Percentiles rank a stretch among this genome's conserved stretches.
Evolutionary conservation across 2,888 invertebrate species (phyloP).

Genomic region (Zaprionus bogoriensis): DNA sequence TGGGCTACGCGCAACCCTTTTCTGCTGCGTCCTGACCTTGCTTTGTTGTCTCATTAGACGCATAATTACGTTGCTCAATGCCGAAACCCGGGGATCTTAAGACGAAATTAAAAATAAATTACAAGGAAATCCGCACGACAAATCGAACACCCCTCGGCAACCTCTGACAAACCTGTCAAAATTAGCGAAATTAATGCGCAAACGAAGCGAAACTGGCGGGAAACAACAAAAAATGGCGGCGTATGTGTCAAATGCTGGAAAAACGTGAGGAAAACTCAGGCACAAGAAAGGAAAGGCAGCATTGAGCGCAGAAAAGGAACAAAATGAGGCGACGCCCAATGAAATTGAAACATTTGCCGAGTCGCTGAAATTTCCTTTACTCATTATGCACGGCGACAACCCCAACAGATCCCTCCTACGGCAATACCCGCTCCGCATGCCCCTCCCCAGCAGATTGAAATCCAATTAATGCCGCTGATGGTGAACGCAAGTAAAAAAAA

Average conservation of each 20-base stretch:
- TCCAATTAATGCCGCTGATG: slow-evolving; percentile 72
- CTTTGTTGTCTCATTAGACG: slow-evolving; percentile 77
- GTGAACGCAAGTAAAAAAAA: slow-evolving; percentile 30
- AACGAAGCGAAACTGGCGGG: slow-evolving; percentile 61
- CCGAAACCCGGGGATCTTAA: slow-evolving; percentile 39
- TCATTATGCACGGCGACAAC: slow-evolving; percentile 65
- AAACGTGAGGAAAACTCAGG: slow-evolving; percentile 18
- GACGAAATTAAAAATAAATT: slow-evolving; percentile 72
- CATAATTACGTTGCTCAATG: slow-evolving; percentile 66
- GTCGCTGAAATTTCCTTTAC: slow-evolving; percentile 68
- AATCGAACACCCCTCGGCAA: slow-evolving; percentile 47
- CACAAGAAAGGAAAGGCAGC: slow-evolving; percentile 6
- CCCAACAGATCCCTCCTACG: slow-evolving; percentile 26
- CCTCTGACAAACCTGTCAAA: slow-evolving; percentile 59
- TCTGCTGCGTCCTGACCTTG: slow-evolving; percentile 34
- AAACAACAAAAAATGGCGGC: slow-evolving; percentile 50
- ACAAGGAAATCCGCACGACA: slow-evolving; percentile 60
- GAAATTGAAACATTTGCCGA: slow-evolving; percentile 72
- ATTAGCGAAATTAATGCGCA: slow-evolving; percentile 73
- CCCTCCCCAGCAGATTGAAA: slow-evolving; percentile 57
- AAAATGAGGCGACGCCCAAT: slow-evolving; percentile 27
- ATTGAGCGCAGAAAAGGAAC: neutral
- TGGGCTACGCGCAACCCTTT: slow-evolving; percentile 38
- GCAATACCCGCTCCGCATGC: neutral
- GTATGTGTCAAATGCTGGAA: slow-evolving; percentile 52